A percentile compares a stretch with the other conserved stretches of the same genome.
Evolutionary conservation across 2,797 vertebrate genomes (phyloP).

Genomic region (Falco rusticolus): DNA sequence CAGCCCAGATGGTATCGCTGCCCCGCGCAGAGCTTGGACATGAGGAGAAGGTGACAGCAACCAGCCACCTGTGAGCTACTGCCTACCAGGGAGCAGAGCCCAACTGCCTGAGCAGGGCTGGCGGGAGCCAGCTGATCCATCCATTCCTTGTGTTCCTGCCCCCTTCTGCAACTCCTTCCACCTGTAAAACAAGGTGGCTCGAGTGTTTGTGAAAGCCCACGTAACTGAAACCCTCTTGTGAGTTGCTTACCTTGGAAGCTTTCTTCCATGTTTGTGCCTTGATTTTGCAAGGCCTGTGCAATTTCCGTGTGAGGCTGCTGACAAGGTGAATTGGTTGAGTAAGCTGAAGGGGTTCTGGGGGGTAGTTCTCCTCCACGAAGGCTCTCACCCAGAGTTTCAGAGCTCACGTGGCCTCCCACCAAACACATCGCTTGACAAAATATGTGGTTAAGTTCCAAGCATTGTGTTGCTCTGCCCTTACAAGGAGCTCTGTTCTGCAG

Average conservation of each 20-base stretch:
- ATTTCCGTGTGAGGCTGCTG: background rate
- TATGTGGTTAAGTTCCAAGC: background rate
- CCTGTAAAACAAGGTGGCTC: background rate
- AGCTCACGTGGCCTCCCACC: background rate
- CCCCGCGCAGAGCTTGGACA: background rate
- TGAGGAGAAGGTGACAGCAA: background rate
- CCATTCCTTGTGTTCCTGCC: background rate
- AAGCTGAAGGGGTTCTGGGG: background rate
- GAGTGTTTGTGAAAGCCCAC: background rate
- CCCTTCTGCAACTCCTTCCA: background rate
- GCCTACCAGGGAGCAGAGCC: background rate
- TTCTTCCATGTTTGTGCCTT: background rate
- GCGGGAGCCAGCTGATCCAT: background rate
- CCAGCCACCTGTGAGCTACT: background rate
- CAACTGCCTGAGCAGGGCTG: background rate
- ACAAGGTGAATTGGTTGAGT: background rate
- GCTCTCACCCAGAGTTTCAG: background rate
- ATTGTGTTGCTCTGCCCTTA: background rate
- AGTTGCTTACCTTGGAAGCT: background rate
- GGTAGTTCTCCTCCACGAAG: background rate
- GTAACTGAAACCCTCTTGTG: background rate
- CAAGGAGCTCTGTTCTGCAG: background rate
- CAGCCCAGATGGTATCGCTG: background rate
- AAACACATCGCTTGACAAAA: background rate
- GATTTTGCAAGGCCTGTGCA: background rate